A percentile compares a stretch with the other conserved stretches of the same genome.
Evolutionary conservation across 2,888 invertebrate species (phyloP).

Genomic region (Belgica antarctica): DNA sequence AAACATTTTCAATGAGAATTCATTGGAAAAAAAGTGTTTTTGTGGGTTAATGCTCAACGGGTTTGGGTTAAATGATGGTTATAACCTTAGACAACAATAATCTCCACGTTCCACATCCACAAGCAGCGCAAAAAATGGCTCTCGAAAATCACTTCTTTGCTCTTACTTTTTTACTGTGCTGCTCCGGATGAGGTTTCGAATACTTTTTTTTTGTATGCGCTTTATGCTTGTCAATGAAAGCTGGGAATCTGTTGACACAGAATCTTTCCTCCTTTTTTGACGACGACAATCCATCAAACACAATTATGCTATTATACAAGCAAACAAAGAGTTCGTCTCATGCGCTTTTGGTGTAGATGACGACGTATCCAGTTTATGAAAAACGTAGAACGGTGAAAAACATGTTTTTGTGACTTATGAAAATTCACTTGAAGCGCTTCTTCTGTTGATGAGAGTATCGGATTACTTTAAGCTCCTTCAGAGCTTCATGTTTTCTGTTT

Average conservation of each 20-base stretch:
- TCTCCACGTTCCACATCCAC: neutral
- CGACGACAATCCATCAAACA: neutral
- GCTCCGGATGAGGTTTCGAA: too few relatives aligned
- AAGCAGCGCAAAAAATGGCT: too few relatives aligned
- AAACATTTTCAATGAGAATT: neutral
- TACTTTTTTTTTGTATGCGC: neutral
- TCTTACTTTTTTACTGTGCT: too few relatives aligned
- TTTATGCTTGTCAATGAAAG: neutral
- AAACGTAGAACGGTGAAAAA: neutral
- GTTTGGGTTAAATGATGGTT: neutral
- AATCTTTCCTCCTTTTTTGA: neutral
- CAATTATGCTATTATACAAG: neutral
- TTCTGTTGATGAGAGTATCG: too few relatives aligned
- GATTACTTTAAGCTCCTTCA: too few relatives aligned
- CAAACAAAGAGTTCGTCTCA: constrained; percentile 10
- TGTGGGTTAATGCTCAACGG: neutral
- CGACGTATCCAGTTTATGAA: neutral
- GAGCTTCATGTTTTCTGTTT: too few relatives aligned
- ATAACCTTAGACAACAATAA: constrained; percentile 19
- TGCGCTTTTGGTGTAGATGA: neutral
- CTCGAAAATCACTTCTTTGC: too few relatives aligned
- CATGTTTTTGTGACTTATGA: too few relatives aligned
- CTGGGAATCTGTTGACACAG: neutral
- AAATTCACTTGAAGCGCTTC: too few relatives aligned
- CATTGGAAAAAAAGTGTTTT: neutral